Evolutionary conservation across 2,888 invertebrate genomes (phyloP).

Genomic region (Drosophila anomelani): DNA sequence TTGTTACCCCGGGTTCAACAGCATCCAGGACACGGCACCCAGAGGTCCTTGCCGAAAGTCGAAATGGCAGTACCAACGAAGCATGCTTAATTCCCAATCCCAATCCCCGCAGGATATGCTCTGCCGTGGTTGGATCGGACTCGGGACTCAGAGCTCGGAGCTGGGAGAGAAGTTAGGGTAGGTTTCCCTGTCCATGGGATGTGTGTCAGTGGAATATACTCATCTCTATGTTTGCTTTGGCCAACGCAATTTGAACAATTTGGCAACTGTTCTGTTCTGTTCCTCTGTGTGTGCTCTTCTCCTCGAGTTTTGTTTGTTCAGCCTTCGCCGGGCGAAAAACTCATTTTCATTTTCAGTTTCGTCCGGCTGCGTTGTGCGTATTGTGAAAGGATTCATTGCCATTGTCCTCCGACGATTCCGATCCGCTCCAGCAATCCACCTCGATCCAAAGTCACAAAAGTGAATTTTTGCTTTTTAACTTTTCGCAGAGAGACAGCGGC

Average conservation of each 20-base stretch:
- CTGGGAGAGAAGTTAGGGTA: conserved; percentile 62
- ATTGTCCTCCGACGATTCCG: conserved; percentile 45
- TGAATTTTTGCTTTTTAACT: conserved; percentile 83
- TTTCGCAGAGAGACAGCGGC: conserved; percentile 61
- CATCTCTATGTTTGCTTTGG: conserved; percentile 73
- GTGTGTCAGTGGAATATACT: conserved; percentile 64
- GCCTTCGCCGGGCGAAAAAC: conserved; percentile 67
- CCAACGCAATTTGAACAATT: conserved; percentile 72
- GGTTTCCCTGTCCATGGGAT: conserved; percentile 52
- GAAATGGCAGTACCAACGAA: conserved; percentile 79
- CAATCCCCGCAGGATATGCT: conserved; percentile 76
- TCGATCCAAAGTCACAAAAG: conserved; percentile 81
- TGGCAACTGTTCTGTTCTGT: conserved; percentile 67
- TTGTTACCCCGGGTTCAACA: conserved; percentile 54
- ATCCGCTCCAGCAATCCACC: conserved; percentile 34
- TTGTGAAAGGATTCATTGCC: conserved; percentile 70
- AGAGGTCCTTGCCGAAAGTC: conserved; percentile 71
- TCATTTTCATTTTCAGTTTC: conserved; percentile 48
- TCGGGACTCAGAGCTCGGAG: conserved; percentile 36
- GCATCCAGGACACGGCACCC: conserved; percentile 47
- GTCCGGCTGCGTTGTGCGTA: conserved; percentile 33
- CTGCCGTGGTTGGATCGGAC: conserved; percentile 31
- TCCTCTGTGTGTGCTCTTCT: conserved; percentile 7
- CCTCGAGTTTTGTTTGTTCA: conserved; percentile 68
- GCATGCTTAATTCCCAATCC: conserved; percentile 82